Conservation (phyloP, 2,797 vertebrate genomes). For the Phalanger gymnotis region DNA sequence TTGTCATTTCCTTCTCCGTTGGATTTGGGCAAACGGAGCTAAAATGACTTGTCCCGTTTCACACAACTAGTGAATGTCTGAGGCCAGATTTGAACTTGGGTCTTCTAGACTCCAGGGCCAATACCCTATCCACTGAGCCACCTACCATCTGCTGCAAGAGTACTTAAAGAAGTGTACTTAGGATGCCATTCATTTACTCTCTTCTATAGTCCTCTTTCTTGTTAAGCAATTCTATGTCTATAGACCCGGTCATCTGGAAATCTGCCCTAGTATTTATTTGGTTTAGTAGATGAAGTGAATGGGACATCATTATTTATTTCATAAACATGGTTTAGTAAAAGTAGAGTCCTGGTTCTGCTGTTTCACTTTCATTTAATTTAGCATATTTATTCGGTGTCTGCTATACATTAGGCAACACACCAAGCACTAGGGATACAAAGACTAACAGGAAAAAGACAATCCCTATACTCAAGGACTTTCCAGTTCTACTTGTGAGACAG, state of each 20-base stretch:
- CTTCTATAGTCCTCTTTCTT: not conserved
- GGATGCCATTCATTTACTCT: conserved; percentile 24
- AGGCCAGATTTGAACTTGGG: not conserved
- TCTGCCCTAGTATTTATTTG: not conserved
- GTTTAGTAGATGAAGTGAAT: not conserved
- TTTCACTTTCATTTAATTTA: not conserved
- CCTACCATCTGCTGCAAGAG: not conserved
- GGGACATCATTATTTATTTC: not conserved
- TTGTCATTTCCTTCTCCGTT: not conserved
- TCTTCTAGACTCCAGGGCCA: not conserved
- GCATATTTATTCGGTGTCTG: not conserved
- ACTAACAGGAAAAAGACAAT: conserved; percentile 1
- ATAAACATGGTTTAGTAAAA: not conserved
- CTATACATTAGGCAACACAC: not conserved
- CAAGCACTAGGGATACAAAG: not conserved
- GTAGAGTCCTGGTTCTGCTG: not conserved
- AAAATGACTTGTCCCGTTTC: not conserved
- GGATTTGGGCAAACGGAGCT: not conserved
- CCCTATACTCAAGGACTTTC: not conserved
- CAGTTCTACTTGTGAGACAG: not conserved
- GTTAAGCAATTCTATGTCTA: not conserved
- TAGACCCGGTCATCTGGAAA: conserved; percentile 4
- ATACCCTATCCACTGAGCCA: not conserved
- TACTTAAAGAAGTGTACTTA: conserved; percentile 34
- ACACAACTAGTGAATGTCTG: not conserved